These are phyloP conservation scores for Acheta domesticus DNA, from an alignment of 2,888 invertebrate genomes.

Conservation along the genomic window DNA sequence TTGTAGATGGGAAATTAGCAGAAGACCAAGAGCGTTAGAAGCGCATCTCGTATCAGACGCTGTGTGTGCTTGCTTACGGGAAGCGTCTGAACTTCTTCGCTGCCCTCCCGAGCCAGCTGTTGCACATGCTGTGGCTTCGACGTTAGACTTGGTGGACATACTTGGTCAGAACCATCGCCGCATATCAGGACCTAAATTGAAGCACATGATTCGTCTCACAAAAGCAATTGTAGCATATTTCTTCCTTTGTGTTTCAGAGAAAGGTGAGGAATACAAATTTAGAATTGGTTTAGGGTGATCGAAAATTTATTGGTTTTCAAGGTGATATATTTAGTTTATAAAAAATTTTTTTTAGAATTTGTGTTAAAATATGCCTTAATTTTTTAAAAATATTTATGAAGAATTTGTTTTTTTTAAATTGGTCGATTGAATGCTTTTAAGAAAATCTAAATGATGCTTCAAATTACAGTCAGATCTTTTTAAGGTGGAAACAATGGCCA, in stretches of 20 bases:
- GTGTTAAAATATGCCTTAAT: too few species aligned
- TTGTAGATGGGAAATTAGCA: background rate
- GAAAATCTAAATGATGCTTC: too few species aligned
- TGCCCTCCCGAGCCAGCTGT: constrained; percentile 42
- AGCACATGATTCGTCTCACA: constrained; percentile 66
- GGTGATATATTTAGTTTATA: too few species aligned
- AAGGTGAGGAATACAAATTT: constrained; percentile 23
- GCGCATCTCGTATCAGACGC: constrained; percentile 48
- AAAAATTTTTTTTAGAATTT: too few species aligned
- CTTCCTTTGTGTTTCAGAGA: constrained; percentile 63
- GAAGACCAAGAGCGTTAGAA: background rate
- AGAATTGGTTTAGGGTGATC: too few species aligned
- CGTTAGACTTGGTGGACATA: constrained; percentile 61
- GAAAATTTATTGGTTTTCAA: too few species aligned
- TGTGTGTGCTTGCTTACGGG: constrained; percentile 50
- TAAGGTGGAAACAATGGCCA: too few species aligned
- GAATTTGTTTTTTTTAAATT: too few species aligned
- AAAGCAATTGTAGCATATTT: constrained; percentile 72
- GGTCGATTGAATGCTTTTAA: too few species aligned
- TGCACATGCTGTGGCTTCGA: constrained; percentile 57
- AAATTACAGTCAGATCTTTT: too few species aligned
- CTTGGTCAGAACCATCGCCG: constrained; percentile 45
- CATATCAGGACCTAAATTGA: constrained; percentile 37
- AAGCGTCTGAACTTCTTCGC: constrained; percentile 44
- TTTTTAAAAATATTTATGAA: too few species aligned